phyloP scores from a whole-genome alignment of 2,888 invertebrate genomes.

The Perizoma affinitatum region DNA sequence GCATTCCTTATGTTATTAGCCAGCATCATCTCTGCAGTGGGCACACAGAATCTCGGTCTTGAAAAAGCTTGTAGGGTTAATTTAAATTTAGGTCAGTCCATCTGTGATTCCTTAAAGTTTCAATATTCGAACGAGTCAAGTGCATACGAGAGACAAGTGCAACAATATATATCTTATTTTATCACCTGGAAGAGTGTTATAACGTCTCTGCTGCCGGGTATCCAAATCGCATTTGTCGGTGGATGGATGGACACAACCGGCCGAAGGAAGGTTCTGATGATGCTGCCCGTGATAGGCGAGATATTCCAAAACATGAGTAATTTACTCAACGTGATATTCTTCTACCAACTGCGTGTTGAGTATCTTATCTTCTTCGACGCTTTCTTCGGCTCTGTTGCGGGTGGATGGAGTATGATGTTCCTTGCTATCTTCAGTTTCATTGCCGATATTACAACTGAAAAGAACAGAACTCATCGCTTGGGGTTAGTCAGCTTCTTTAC shows the following conservation, averaged over 20 bases:
- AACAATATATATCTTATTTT: conserved; percentile 87
- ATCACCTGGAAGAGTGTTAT: conserved; percentile 90
- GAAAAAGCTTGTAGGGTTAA: conserved; percentile 92
- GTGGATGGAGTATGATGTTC: conserved; percentile 43
- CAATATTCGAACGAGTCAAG: conserved; percentile 74
- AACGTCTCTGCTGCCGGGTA: conserved; percentile 88
- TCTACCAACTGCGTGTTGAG: conserved; percentile 88
- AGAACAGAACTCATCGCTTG: conserved; percentile 47
- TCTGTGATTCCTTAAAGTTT: conserved; percentile 87
- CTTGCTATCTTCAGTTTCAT: conserved; percentile 46
- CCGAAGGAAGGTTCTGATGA: conserved; percentile 87
- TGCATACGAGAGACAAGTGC: conserved; percentile 80
- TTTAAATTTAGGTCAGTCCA: conserved; percentile 84
- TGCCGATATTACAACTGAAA: conserved; percentile 43
- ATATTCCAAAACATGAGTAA: conserved; percentile 87
- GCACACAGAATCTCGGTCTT: conserved; percentile 89
- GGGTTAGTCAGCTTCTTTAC: conserved; percentile 48
- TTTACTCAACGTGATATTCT: conserved; percentile 88
- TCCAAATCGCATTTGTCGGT: conserved; percentile 89
- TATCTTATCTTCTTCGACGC: conserved; percentile 57
- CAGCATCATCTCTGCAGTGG: conserved; percentile 81
- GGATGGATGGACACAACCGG: conserved; percentile 87
- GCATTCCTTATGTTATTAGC: conserved; percentile 44
- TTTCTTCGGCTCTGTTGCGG: conserved; percentile 41
- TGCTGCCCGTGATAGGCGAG: conserved; percentile 89